Evolutionary conservation across 2,888 invertebrate genomes (phyloP).

Genomic region (Plusia festucae): DNA sequence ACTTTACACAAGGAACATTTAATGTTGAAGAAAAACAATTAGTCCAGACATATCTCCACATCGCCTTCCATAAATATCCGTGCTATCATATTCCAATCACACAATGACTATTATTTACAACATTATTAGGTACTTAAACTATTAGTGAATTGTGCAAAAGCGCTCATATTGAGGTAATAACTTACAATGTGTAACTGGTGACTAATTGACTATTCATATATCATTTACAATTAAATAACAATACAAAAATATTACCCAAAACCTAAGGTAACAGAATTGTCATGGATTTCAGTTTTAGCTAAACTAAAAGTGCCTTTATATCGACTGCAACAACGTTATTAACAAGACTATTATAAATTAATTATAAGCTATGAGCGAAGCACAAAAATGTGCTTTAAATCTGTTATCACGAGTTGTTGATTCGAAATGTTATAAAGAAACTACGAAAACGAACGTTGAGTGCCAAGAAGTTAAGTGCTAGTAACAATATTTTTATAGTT

Average conservation of each 20-base stretch:
- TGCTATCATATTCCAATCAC: conserved; percentile 43
- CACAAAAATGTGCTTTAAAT: conserved; percentile 4
- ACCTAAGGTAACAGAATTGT: conserved; percentile 85
- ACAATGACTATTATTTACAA: conserved; percentile 77
- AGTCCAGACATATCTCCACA: conserved; percentile 52
- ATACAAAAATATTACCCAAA: conserved; percentile 75
- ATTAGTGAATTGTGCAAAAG: conserved; percentile 87
- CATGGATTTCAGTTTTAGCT: conserved; percentile 73
- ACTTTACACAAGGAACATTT: conserved; percentile 71
- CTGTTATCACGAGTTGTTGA: conserved; percentile 37
- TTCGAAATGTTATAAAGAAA: conserved; percentile 43
- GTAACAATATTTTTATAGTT: conserved; percentile 10
- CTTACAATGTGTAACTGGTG: conserved; percentile 87
- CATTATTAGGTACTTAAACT: conserved; percentile 67
- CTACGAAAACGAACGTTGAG: conserved; percentile 40
- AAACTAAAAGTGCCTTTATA: conserved; percentile 41
- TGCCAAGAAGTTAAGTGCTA: conserved; percentile 34
- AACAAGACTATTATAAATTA: background rate
- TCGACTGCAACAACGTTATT: conserved; percentile 10
- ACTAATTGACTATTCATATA: conserved; percentile 84
- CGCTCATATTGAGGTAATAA: conserved; percentile 88
- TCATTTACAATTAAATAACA: conserved; percentile 70
- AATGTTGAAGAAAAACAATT: conserved; percentile 60
- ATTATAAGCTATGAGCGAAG: conserved; percentile 2
- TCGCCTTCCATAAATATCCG: conserved; percentile 45